Evolutionary conservation across 2,888 invertebrate species (phyloP).

Genomic region (Syrphus vitripennis): DNA sequence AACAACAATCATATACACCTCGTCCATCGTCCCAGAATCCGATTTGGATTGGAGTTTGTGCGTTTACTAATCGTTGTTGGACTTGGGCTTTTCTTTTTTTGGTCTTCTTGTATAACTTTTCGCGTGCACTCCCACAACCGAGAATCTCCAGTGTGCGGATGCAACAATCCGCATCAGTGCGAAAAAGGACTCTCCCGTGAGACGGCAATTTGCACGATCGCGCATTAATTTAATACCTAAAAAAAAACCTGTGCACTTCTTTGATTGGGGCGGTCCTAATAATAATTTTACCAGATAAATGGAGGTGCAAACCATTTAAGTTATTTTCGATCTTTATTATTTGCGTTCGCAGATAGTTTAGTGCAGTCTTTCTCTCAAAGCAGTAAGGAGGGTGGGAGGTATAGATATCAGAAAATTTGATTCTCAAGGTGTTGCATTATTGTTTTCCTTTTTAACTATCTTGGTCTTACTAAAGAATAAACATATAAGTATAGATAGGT

Average conservation of each 20-base stretch:
- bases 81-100: not conserved
- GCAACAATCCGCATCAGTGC: constrained; percentile 32
- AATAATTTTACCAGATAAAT: constrained; percentile 69
- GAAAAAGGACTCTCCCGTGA: constrained; percentile 37
- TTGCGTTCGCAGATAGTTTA: constrained; percentile 48
- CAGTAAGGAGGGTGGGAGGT: not conserved
- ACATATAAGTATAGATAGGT: no score
- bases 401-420: not conserved
- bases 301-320: constrained; percentile 69
- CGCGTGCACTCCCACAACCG: constrained; percentile 67
- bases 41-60: constrained; percentile 47
- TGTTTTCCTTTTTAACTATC: not conserved
- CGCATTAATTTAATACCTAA: constrained; percentile 67
- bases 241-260: constrained; percentile 66
- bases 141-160: constrained; percentile 20
- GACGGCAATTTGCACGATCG: constrained; percentile 67
- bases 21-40: constrained; percentile 39
- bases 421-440: constrained; percentile 29
- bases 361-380: not conserved
- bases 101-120: constrained; percentile 40
- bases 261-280: constrained; percentile 69
- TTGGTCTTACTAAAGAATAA: not conserved
- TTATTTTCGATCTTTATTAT: constrained; percentile 69
- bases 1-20: constrained; percentile 61
- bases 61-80: constrained; percentile 56